These are phyloP conservation scores for Malacoctenus gilli DNA, from an alignment of 2,797 vertebrate genomes.

Conservation along the genomic window DNA sequence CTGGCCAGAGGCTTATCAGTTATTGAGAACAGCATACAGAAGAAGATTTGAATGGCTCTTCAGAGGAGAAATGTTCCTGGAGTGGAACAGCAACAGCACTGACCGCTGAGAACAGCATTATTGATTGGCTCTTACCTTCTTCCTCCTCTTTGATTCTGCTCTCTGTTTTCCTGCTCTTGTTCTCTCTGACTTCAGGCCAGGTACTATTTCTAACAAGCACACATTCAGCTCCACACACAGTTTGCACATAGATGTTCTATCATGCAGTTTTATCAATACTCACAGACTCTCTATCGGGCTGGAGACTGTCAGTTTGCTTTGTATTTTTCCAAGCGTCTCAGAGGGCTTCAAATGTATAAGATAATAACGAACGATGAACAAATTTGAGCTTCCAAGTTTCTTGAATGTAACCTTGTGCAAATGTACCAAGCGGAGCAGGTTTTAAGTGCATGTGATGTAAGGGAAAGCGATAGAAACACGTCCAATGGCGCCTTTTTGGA, in stretches of 20 bases:
- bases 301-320: no score
- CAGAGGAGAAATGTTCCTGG: constrained; percentile 47
- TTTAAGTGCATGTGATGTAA: no score
- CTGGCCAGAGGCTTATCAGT: constrained; percentile 54
- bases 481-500: no score
- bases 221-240: no score
- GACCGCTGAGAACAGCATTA: constrained; percentile 53
- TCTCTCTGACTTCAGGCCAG: neutral
- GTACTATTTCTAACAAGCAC: neutral
- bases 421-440: no score
- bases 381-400: no score
- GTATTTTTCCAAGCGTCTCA: no score
- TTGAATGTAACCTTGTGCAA: no score
- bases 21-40: constrained; percentile 54
- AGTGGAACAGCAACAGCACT: constrained; percentile 35
- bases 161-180: constrained; percentile 11
- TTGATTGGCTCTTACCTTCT: constrained; percentile 74
- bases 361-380: no score
- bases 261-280: constrained; percentile 9
- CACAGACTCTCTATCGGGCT: constrained; percentile 7
- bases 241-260: neutral
- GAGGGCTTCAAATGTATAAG: no score
- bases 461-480: no score
- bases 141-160: constrained; percentile 49
- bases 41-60: constrained; percentile 61